Percentiles rank a stretch among this genome's conserved stretches.
phyloP scores from a whole-genome alignment of 35 echinoderm and acorn worm genomes.

The Eucidaris tribuloides region DNA sequence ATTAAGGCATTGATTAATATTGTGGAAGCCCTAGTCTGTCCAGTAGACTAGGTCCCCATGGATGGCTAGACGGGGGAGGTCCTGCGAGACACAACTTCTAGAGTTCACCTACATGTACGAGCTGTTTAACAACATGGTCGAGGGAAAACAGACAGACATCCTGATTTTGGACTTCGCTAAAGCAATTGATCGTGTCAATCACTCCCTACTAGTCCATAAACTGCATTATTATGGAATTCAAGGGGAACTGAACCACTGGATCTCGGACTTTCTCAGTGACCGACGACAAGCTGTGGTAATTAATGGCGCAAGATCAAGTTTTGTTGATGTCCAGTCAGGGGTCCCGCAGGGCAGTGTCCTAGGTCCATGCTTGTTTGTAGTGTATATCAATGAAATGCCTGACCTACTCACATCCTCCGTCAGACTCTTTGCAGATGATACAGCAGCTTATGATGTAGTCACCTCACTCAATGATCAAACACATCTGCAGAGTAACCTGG shows the following conservation, averaged over 20 bases:
- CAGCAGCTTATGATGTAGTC: not conserved
- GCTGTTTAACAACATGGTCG: not conserved
- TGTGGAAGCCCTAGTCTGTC: constrained; percentile 81
- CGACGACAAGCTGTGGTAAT: not conserved
- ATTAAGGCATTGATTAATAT: no score
- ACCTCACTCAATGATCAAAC: not conserved
- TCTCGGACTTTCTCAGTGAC: not conserved
- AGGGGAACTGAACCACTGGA: not conserved
- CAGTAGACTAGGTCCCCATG: constrained; percentile 65
- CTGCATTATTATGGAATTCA: not conserved
- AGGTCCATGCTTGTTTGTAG: not conserved
- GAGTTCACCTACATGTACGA: constrained; percentile 5
- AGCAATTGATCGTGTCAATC: constrained; percentile 1
- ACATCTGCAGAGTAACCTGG: constrained; percentile 37
- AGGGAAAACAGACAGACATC: not conserved
- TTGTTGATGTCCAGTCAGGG: not conserved
- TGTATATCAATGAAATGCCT: constrained; percentile 15
- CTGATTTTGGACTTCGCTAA: constrained; percentile 9
- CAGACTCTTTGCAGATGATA: constrained; percentile 40
- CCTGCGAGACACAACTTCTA: constrained; percentile 21
- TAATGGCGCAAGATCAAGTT: not conserved
- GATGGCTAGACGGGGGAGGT: constrained; percentile 25
- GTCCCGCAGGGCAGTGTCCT: constrained; percentile 8
- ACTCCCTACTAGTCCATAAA: not conserved
- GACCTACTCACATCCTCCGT: not conserved